A percentile compares a stretch with the other conserved stretches of the same genome.
These are phyloP conservation scores for Haliclona indistincta DNA, from an alignment of 37 sponge, comb jelly and placozoan genomes.

Conservation along the genomic window DNA sequence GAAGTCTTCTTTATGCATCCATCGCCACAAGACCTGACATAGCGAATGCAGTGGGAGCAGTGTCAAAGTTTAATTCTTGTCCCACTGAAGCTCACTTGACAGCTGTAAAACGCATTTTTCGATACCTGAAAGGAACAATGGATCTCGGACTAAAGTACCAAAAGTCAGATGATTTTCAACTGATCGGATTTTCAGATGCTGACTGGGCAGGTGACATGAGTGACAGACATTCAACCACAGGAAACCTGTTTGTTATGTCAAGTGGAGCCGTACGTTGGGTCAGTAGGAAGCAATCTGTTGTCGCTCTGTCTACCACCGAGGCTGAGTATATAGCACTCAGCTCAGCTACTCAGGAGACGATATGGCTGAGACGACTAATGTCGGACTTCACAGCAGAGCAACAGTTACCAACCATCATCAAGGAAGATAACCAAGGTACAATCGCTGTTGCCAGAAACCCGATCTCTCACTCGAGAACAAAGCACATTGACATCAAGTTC, in stretches of 20 bases:
- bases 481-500: conserved; percentile 24
- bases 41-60: conserved; percentile 22
- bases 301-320: conserved; percentile 11
- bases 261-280: conserved; percentile 54
- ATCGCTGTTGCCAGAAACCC: conserved; percentile 19
- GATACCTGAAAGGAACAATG: conserved; percentile 17
- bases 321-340: conserved; percentile 24
- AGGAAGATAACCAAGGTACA: conserved; percentile 23
- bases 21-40: conserved; percentile 16
- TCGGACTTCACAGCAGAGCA: background rate
- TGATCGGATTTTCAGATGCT: conserved; percentile 57
- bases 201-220: conserved; percentile 55
- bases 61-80: conserved; percentile 13
- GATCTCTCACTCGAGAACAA: conserved; percentile 20
- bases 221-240: conserved; percentile 60
- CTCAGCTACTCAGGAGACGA: conserved; percentile 17
- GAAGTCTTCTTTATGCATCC: conserved; percentile 23
- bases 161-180: conserved; percentile 6
- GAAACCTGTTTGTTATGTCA: conserved; percentile 44
- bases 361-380: conserved; percentile 18
- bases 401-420: conserved; percentile 2
- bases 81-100: conserved; percentile 26
- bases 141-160: conserved; percentile 20
- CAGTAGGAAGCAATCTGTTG: conserved; percentile 21
- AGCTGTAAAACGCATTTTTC: conserved; percentile 13